Evolutionary conservation across 2,113 vertebrate species (phyloP).

Genomic region (Siniperca knerii): DNA sequence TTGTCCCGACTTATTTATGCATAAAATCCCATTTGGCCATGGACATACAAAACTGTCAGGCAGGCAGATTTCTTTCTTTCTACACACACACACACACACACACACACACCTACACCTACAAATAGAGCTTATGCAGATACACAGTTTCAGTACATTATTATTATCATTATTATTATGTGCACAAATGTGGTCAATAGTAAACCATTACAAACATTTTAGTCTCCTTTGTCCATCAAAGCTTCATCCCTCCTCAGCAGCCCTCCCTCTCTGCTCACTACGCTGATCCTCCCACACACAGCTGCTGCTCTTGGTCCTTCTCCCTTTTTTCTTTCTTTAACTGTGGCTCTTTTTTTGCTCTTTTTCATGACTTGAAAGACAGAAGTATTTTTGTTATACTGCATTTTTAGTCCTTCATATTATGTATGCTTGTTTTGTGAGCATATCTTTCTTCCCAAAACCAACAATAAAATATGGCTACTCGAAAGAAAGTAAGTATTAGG

Average conservation of each 20-base stretch:
- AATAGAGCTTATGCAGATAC: conserved; percentile 1
- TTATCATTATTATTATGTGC: conserved; percentile 14
- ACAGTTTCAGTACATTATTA: conserved; percentile 27
- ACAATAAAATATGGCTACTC: not conserved
- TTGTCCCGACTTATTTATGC: conserved; percentile 52
- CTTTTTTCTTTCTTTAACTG: conserved; percentile 19
- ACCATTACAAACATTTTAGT: conserved; percentile 49
- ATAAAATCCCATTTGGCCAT: conserved; percentile 53
- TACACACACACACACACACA: not conserved
- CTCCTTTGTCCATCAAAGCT: conserved; percentile 58
- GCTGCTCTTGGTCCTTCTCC: conserved; percentile 61
- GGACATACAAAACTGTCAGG: conserved; percentile 14
- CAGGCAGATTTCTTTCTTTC: conserved; percentile 22
- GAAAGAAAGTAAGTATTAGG: not conserved
- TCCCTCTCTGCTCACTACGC: conserved; percentile 43
- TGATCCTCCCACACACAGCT: conserved; percentile 79
- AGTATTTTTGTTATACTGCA: conserved; percentile 3
- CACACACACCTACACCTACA: conserved; percentile 1
- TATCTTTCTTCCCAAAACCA: not conserved
- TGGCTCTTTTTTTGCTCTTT: conserved; percentile 43
- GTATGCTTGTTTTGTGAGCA: not conserved
- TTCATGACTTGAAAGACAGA: conserved; percentile 24
- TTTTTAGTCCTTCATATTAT: not conserved
- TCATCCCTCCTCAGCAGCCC: conserved; percentile 23
- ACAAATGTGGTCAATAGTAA: conserved; percentile 23